These are phyloP conservation scores for Rhadinocentrus ornatus DNA, from an alignment of 2,797 vertebrate species.

Conservation along the genomic window DNA sequence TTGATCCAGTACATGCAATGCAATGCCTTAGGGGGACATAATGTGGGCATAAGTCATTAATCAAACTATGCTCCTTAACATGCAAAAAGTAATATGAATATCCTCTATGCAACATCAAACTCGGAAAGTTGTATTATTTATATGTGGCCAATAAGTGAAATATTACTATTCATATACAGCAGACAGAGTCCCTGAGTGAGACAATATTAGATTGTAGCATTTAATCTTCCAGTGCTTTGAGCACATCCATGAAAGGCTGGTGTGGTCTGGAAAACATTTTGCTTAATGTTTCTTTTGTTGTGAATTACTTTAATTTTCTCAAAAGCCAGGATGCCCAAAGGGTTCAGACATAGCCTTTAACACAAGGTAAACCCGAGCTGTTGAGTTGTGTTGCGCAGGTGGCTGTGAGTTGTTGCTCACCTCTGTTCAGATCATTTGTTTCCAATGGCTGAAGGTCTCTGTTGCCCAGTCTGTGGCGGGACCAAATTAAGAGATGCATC, in stretches of 20 bases:
- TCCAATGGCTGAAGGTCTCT: constrained; percentile 83
- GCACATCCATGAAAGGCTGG: not conserved
- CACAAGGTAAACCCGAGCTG: constrained; percentile 44
- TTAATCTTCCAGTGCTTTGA: not conserved
- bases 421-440: constrained; percentile 83
- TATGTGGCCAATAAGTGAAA: not conserved
- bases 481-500: constrained; percentile 85
- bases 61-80: not conserved
- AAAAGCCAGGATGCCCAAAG: constrained; percentile 8
- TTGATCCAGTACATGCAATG: not conserved
- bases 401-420: constrained; percentile 81
- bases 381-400: constrained; percentile 50
- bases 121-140: not conserved
- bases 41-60: not conserved
- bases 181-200: not conserved
- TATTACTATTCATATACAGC: not conserved
- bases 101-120: not conserved
- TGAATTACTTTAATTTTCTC: not conserved
- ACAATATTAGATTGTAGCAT: not conserved
- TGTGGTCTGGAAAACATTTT: not conserved
- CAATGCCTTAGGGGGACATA: not conserved
- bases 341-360: constrained; percentile 32
- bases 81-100: not conserved
- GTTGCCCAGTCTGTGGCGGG: constrained; percentile 79
- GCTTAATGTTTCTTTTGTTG: not conserved